phyloP scores from a whole-genome alignment of 1,140 invertebrate species.

The Drepana arcuata region DNA sequence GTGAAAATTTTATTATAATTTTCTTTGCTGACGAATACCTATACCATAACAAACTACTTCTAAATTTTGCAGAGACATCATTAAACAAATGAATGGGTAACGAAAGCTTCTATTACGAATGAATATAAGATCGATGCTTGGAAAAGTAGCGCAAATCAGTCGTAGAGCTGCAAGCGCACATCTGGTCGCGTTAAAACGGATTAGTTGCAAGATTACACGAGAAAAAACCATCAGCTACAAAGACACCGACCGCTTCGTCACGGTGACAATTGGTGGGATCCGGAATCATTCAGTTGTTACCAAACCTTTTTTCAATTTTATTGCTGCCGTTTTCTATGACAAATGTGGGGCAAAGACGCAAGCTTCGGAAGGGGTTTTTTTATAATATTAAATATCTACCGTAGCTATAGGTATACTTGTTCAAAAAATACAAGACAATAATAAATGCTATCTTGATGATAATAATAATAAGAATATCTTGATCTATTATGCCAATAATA shows the following conservation, averaged over 20 bases:
- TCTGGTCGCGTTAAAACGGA: conserved; percentile 67
- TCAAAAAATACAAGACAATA: no score
- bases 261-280: conserved; percentile 58
- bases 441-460: no score
- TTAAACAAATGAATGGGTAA: not conserved
- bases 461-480: no score
- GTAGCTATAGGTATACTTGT: no score
- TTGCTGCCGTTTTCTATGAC: conserved; percentile 32
- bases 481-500: no score
- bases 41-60: no score
- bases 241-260: conserved; percentile 51
- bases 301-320: conserved; percentile 34
- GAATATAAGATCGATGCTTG: no score
- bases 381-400: no score
- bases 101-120: not conserved
- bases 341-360: conserved; percentile 8
- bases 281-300: conserved; percentile 56
- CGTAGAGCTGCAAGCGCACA: conserved; percentile 34
- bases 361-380: no score
- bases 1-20: not conserved
- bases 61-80: no score
- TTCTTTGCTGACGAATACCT: no score
- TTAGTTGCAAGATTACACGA: conserved; percentile 61
- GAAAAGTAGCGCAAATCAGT: conserved; percentile 14
- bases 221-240: conserved; percentile 42